phyloP scores from a whole-genome alignment of 2,888 invertebrate genomes.

The Orchesella flavescens region DNA sequence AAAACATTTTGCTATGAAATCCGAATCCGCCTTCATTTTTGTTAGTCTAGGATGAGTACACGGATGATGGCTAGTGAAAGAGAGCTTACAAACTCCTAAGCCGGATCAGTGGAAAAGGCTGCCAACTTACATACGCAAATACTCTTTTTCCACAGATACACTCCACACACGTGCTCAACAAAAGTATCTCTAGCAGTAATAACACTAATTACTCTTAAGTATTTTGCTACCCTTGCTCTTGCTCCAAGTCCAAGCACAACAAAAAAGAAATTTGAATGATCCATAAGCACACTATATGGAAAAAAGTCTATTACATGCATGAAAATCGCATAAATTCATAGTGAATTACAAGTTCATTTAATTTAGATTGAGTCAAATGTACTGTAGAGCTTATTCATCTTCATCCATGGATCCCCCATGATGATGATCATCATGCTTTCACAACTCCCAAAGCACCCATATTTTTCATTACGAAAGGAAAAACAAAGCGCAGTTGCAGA shows the following conservation, averaged over 20 bases:
- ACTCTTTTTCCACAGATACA: neutral
- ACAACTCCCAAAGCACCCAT: no score
- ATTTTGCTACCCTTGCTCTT: neutral
- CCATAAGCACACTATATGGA: neutral
- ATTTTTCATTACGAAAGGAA: no score
- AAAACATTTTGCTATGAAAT: conserved; percentile 6
- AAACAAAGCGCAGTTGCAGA: no score
- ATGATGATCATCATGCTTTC: no score
- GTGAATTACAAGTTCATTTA: neutral
- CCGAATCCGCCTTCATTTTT: conserved; percentile 9
- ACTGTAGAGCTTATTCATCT: no score
- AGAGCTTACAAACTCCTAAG: no score
- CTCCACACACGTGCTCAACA: conserved; percentile 1
- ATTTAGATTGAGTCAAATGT: no score
- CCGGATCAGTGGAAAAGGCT: neutral
- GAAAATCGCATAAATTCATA: no score
- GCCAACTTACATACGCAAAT: neutral
- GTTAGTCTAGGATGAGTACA: neutral
- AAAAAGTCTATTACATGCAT: no score
- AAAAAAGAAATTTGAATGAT: neutral
- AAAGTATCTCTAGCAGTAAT: neutral
- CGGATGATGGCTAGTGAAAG: neutral
- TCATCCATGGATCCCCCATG: no score
- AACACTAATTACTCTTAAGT: neutral
- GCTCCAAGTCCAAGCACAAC: neutral